Base-by-base conservation (phyloP, 2,888 invertebrate genomes). In the Drosophila maculinotata region DNA sequence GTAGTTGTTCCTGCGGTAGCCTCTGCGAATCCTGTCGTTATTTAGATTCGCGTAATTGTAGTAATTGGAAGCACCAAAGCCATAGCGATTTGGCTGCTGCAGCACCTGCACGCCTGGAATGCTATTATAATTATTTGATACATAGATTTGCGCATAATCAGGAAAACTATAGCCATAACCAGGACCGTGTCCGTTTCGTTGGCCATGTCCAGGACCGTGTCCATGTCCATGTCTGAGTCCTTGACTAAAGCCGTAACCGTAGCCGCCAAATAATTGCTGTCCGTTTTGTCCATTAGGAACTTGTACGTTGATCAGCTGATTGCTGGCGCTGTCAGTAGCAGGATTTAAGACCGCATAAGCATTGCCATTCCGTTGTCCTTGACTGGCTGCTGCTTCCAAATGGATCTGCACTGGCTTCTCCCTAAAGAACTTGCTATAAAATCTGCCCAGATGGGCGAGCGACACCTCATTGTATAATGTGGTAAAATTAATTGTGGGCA, bases 401-500 rank as follows among this genome's bases (percentile, higher is more conserved):
- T 17, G 6, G 6, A 6, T 38, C 7, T 41, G 20, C 23, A n/a
- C 38, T 1, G 28, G n/a, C 5, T 33, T 49, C 4, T 14, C 35
- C 12, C 26, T 58, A 2, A 68, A 66, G 0, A 66, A 17, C 6
- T 58, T 23, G 3, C 36, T 48, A 2, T 67, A 67, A 0, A 67
- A 23, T 12, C 42, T 30, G 8, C 49, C 26, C 2, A 66, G 17
- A 4, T 54, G 49, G 14, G 48, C 45, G 1, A 45, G 31, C 17
- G 66, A 66, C 28, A 47, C 31, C 14, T 42, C 66, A 25, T 57
- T 66, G 7, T 67, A 65, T 1, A 67, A 9, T 1, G 53, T 2
- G 0, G 67, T 68, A 7, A 68, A 58, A 26, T 66, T 68, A 4
- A 65, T 33, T 4, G 23, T 42, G 1, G 66, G 67, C 17, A 57